Evolutionary conservation across 2,888 invertebrate genomes (phyloP), one percentile per base, ranked within the genome.

Genomic region (Lysandra bellargus): DNA sequence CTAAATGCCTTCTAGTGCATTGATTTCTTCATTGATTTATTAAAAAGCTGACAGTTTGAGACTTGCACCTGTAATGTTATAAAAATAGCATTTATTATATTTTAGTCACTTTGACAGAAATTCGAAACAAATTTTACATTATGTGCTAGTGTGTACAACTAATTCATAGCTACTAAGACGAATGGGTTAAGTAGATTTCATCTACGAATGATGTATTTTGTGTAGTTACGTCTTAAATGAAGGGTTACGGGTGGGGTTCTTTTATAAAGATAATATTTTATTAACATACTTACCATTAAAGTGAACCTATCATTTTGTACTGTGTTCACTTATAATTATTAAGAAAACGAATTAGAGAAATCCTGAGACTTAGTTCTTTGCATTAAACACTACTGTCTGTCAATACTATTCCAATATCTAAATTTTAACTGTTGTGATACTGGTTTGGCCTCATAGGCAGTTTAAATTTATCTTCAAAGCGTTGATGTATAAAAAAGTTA

Each of bases 111-210:
- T 83, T 84, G 84, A 84, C 83, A 85, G 84, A 82, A 82, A 83
- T 81, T 84, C 82, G 83, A 85, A 84, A 85, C 88, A 86, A 88
- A 85, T 82, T 87, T 84, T 84, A 86, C 85, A 90, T 90, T 91
- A 83, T 73, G 88, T 86, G 84, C 89, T 91, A 91, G 85, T 84
- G 84, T 86, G 87, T 83, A 86, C 85, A 87, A 86, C 86, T 88
- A 88, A 86, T 89, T 86, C 85, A 82, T 82, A 86, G 84, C 86
- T 85, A 87, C 85, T 87, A 87, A 88, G 84, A 85, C 86, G 85
- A 87, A 74, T 79, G 84, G 85, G 87, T 87, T 87, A 84, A 86
- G 92, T 93, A 93, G 92, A 93, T 93, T 90, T 89, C 82, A 93
- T 92, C 93, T 93, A 93, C 93, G 64, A 80, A 81, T 77, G 79